Base-by-base conservation (phyloP, 2,888 invertebrate genomes). In the Cetonia aurata region DNA sequence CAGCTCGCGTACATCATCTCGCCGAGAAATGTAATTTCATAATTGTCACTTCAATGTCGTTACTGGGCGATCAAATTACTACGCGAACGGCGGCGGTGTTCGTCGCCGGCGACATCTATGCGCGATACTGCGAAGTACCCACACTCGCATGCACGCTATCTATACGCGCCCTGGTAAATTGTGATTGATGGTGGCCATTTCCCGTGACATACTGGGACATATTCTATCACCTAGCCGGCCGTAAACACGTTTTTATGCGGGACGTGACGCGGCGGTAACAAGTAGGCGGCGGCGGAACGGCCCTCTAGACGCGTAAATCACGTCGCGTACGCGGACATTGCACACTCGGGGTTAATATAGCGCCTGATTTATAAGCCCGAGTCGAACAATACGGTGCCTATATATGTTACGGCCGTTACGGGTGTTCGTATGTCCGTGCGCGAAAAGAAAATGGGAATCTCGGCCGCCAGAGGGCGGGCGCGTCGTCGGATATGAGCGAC, bases 261-360 rank as follows among this genome's bases (percentile, higher is more conserved):
- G 78, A 79, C 80, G 80, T 80, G 80, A 80, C 80, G 80, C 78
- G 77, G 79, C 79, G 81, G 82, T 82, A 81, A 80, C 82, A 80
- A 81, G 82, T 82, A 81, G 80, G 81, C 80, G 81, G 81, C 74
- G 80, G 37, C 37, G 79, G 80, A 82, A 83, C 79, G 80, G 82
- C 81, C 78, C 82, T 82, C 82, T 76, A 82, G 83, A 82, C 83
- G 79, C 82, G 82, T 84, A 84, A 83, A 83, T 83, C 83, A 83
- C 81, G 78, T 75, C 76, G 74, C 37, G 6, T 37, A 78, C 79
- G 81, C 79, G 82, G 82, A 82, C 83, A 83, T 81, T 83, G 81
- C 80, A 83, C 82, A 81, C 83, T 78, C 82, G 82, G 83, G 83
- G 83, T 83, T 84, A 83, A 84, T 84, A 83, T 82, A 80, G 80